phyloP scores from a whole-genome alignment of 2,113 vertebrate genomes.

The Myiozetetes cayanensis region DNA sequence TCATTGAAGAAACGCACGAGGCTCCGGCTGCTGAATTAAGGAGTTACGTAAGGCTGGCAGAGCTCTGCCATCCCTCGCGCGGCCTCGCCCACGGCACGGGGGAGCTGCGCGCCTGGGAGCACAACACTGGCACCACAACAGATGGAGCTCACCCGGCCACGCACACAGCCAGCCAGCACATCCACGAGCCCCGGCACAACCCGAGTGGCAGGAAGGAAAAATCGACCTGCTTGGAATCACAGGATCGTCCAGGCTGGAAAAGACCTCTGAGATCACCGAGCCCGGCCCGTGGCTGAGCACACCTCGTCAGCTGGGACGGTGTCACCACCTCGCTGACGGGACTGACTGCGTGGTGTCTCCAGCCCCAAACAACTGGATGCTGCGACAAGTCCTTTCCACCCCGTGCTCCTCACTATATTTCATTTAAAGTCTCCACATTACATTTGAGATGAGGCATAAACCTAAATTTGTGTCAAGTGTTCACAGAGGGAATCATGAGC shows the following conservation, averaged over 20 bases:
- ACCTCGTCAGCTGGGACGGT: neutral
- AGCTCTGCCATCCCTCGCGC: neutral
- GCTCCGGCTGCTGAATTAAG: neutral
- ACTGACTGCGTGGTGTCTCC: neutral
- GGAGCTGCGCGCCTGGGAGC: neutral
- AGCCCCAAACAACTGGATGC: neutral
- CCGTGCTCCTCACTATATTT: neutral
- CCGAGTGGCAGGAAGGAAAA: neutral
- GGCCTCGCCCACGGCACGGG: neutral
- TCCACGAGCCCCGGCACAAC: neutral
- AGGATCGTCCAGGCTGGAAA: fast-evolving
- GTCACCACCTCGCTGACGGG: neutral
- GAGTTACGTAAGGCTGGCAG: neutral
- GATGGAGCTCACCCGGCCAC: fast-evolving
- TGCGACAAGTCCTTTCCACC: neutral
- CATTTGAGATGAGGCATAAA: neutral
- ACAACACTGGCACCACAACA: neutral
- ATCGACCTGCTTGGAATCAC: neutral
- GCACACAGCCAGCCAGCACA: neutral
- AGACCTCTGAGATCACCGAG: neutral
- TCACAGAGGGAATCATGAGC: neutral
- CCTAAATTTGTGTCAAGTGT: neutral
- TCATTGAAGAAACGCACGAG: neutral
- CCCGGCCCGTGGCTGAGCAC: neutral
- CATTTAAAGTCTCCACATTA: neutral